A percentile compares a stretch with the other conserved stretches of the same genome.
Evolutionary conservation across 2,113 vertebrate genomes (phyloP).

Genomic region (Holacanthus passer): DNA sequence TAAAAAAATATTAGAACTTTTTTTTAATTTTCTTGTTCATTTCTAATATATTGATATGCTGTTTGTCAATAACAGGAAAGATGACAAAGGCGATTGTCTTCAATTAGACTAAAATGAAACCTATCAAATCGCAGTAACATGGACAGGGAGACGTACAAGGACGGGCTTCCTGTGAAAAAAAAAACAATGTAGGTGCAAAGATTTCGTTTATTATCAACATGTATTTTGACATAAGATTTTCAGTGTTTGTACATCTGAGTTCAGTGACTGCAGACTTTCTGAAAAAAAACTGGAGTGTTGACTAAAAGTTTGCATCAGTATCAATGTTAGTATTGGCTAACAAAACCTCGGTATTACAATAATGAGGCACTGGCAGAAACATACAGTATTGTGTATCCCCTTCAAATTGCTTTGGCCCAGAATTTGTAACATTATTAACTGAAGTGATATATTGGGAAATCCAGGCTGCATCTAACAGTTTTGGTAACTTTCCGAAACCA

Average conservation of each 20-base stretch:
- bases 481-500: not conserved
- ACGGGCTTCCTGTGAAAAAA: not conserved
- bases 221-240: too few species aligned
- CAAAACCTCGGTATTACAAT: not conserved
- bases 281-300: not conserved
- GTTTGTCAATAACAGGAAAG: not conserved
- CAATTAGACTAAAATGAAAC: not conserved
- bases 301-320: not conserved
- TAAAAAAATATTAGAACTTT: too few species aligned
- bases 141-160: not conserved
- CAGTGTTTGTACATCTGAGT: not conserved
- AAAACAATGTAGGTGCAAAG: not conserved
- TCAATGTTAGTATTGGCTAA: not conserved
- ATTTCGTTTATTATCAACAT: too few species aligned
- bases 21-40: too few species aligned
- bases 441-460: not conserved
- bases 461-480: not conserved
- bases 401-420: not conserved
- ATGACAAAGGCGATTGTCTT: conserved; percentile 3
- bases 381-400: not conserved
- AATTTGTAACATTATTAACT: not conserved
- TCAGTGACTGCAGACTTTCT: too few species aligned
- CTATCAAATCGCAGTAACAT: not conserved
- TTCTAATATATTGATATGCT: too few species aligned
- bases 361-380: too few species aligned